phyloP scores from a whole-genome alignment of 1,140 invertebrate species.

The Platyura marginata region DNA sequence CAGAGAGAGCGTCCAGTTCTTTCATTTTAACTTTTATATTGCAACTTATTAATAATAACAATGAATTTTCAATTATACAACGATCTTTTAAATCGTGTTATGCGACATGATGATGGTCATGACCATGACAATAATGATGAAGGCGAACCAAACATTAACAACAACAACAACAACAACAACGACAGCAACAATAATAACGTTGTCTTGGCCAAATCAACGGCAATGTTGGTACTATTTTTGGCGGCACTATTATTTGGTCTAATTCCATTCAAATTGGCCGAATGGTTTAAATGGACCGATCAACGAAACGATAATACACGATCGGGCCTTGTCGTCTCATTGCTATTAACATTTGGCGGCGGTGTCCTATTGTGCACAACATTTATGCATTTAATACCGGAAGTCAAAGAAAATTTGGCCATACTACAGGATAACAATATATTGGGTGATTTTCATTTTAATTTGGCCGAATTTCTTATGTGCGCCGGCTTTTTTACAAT shows the following conservation, averaged over 20 bases:
- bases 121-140: conserved; percentile 9
- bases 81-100: neutral
- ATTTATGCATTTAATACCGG: conserved; percentile 77
- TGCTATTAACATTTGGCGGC: conserved; percentile 73
- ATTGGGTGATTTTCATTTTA: conserved; percentile 24
- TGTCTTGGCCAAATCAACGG: conserved; percentile 42
- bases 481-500: conserved; percentile 67
- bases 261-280: conserved; percentile 43
- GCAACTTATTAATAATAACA: too few relatives aligned
- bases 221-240: conserved; percentile 46
- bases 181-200: conserved; percentile 25
- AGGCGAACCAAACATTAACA: conserved; percentile 12
- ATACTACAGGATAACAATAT: conserved; percentile 29
- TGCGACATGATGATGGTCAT: conserved; percentile 14
- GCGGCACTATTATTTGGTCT: conserved; percentile 49
- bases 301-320: neutral
- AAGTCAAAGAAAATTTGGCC: conserved; percentile 53
- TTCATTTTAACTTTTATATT: too few relatives aligned
- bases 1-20: too few relatives aligned
- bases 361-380: conserved; percentile 81
- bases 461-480: conserved; percentile 30
- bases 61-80: too few relatives aligned
- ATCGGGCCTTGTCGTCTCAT: conserved; percentile 17
- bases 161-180: too few relatives aligned
- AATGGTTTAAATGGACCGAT: conserved; percentile 37